A percentile compares a stretch with the other conserved stretches of the same genome.
Evolutionary conservation across 2,113 vertebrate genomes (phyloP).

Genomic region (Tympanuchus pallidicinctus): DNA sequence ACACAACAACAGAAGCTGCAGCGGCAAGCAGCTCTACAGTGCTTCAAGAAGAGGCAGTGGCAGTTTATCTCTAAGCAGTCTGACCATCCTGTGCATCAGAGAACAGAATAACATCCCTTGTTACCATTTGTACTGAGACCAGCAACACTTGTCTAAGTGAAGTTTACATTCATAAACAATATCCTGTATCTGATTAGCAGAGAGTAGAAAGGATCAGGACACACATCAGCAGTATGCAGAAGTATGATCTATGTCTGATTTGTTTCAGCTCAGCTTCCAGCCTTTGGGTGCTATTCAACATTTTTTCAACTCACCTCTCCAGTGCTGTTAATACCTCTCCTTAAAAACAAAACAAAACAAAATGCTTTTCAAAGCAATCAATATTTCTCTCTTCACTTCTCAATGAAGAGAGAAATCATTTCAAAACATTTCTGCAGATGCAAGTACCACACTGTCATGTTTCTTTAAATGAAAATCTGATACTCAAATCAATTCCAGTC

Average conservation of each 20-base stretch:
- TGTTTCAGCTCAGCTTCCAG: background rate
- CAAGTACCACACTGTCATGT: background rate
- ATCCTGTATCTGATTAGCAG: background rate
- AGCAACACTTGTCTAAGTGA: background rate
- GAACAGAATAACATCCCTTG: accelerated
- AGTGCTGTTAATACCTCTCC: background rate
- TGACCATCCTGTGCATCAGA: background rate
- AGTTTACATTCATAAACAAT: background rate
- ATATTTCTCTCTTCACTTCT: background rate
- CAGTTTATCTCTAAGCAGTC: background rate
- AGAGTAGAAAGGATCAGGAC: background rate
- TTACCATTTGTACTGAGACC: accelerated
- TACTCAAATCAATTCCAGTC: background rate
- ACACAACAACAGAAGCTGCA: background rate
- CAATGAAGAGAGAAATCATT: no score
- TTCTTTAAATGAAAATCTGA: background rate
- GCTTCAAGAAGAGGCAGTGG: background rate
- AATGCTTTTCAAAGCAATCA: background rate
- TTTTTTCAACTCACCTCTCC: background rate
- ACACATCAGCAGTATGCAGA: background rate
- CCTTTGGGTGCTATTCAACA: background rate
- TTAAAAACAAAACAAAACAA: background rate
- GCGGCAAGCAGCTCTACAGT: background rate
- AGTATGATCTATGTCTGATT: background rate
- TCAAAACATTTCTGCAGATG: background rate